phyloP scores from a whole-genome alignment of 2,888 invertebrate genomes.

The Drosophila nigritarsus region DNA sequence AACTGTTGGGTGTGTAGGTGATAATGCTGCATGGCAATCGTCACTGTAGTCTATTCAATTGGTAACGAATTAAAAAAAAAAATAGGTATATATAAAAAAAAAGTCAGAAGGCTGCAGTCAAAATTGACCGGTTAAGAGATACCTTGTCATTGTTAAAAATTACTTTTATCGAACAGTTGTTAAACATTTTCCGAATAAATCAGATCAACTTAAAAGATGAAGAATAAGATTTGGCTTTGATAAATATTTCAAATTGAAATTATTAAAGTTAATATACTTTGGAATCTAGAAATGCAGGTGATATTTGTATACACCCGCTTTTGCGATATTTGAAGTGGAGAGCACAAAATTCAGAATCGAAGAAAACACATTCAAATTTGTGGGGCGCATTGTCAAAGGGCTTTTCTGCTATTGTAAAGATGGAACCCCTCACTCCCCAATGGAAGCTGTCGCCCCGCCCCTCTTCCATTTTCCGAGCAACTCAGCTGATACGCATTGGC shows the following conservation, averaged over 20 bases:
- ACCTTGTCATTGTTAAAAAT: neutral
- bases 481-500: slow-evolving; percentile 77
- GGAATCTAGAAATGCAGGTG: neutral
- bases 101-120: neutral
- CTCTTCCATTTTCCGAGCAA: neutral
- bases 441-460: slow-evolving; percentile 10
- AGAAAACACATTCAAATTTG: slow-evolving; percentile 62
- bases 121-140: neutral
- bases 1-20: slow-evolving; percentile 55
- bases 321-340: rapidly evolving
- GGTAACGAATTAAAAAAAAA: slow-evolving; percentile 66
- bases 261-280: neutral
- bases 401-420: slow-evolving; percentile 59
- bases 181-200: neutral
- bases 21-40: slow-evolving; percentile 70
- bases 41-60: slow-evolving; percentile 70
- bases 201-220: neutral
- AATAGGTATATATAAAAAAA: slow-evolving; percentile 8
- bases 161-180: neutral
- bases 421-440: slow-evolving; percentile 29
- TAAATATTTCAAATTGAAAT: neutral
- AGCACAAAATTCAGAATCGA: slow-evolving; percentile 29
- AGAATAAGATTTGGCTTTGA: neutral
- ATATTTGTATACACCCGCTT: neutral
- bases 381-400: slow-evolving; percentile 71